Evolutionary conservation across 2,888 invertebrate species (phyloP), one percentile per base, ranked within the genome.

Genomic region (Lasioglossum leucozonium): DNA sequence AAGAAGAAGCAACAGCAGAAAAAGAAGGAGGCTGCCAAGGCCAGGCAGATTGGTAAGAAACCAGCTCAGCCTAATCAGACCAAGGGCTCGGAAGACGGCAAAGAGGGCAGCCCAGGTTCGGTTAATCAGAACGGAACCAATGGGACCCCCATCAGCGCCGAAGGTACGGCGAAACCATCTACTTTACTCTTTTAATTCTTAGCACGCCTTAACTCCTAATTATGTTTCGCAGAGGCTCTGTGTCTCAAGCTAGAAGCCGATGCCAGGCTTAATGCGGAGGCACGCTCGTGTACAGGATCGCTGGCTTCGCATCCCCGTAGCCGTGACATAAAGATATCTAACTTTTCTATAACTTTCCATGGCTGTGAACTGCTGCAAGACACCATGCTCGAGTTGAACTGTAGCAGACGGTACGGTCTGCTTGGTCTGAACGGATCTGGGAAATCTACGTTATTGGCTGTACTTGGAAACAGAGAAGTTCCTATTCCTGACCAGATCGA

Each of bases 371-470:
- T 99, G 91, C 96, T 99, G 79, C 98, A 98, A 94, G 99, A 99
- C 95, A 99, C 99, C 2, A 97, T 98, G 95, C 96, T 99, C 47
- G 99, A 99, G 95, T 96, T 99, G 95, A 99, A 99, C 96, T 99
- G 99, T 95, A 99, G 99, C 0, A 96, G 99, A 88, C 96, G 99
- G 91, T 99, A 99, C 95, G 99, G 99, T 91, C 96, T 99, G 16
- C 97, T 99, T 91, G 99, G 99, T 77, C 96, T 98, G n/a, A 99
- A 99, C 95, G 99, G 99, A 90, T 98, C 98, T 95, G 99, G 99
- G 96, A 99, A 99, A 95, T 99, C 99, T 3, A 99, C 99, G 3
- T 95, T 99, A 82, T 96, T 99, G 88, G 96, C 99, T 71, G 98
- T 98, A 34, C 96, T 99, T 85, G 99, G 99, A 81, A 97, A 98